Percentiles rank a stretch among this genome's conserved stretches.
phyloP scores from a whole-genome alignment of 2,888 invertebrate genomes.

The Ptilodon capucinus region DNA sequence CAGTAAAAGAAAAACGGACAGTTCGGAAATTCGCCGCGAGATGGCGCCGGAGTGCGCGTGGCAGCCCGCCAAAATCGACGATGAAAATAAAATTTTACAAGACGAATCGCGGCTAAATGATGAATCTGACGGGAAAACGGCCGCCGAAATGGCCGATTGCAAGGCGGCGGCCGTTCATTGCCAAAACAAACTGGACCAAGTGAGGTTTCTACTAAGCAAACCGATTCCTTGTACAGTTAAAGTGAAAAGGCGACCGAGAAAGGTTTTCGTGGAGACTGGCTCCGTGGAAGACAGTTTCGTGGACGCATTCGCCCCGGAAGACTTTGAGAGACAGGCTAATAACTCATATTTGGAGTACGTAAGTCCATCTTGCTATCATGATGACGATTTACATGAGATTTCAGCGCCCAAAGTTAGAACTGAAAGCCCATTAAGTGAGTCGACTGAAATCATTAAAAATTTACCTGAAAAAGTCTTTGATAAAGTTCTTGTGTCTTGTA shows the following conservation, averaged over 20 bases:
- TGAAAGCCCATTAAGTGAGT: conserved; percentile 30
- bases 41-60: conserved; percentile 53
- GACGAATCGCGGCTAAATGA: conserved; percentile 35
- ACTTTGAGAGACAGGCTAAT: conserved; percentile 51
- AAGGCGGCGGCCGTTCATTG: conserved; percentile 55
- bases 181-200: conserved; percentile 62
- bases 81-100: conserved; percentile 58
- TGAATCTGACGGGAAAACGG: conserved; percentile 33
- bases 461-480: conserved; percentile 19
- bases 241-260: conserved; percentile 43
- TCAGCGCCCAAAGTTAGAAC: conserved; percentile 50
- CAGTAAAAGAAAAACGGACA: conserved; percentile 49
- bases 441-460: conserved; percentile 36
- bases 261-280: conserved; percentile 54
- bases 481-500: background rate
- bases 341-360: conserved; percentile 48
- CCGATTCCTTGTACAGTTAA: conserved; percentile 35
- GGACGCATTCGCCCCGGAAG: conserved; percentile 65
- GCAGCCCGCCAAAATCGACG: conserved; percentile 59
- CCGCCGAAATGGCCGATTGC: conserved; percentile 56
- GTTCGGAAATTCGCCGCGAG: conserved; percentile 42
- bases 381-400: conserved; percentile 40
- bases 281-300: conserved; percentile 61
- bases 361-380: conserved; percentile 45
- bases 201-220: conserved; percentile 50